Base-by-base conservation (phyloP, 2,888 invertebrate genomes). In the Tinea semifulvella region DNA sequence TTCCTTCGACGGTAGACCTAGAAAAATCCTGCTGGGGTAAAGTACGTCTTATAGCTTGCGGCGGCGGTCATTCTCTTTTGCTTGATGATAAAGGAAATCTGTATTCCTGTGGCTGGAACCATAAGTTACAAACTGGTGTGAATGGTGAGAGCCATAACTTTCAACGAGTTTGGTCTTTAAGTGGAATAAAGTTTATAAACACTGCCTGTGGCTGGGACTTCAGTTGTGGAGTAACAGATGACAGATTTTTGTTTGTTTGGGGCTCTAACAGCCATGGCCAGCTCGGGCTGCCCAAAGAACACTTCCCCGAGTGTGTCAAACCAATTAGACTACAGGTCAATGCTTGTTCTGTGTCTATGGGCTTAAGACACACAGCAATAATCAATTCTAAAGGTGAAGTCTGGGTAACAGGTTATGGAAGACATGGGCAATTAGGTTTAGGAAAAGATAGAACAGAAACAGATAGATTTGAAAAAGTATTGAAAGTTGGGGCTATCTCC, bases 181-280 rank as follows among this genome's bases (percentile, higher is more conserved):
- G 83, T 57, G 82, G 68, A 58, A 75, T 65, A 60, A 80, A 54
- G 47, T 84, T 91, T 49, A 79, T 77, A 44, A 84, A 85, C 51
- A 76, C 92, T 47, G 84, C 86, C 25, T 89, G 90, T 54, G 92
- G 92, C n/a, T 92, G 92, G 92, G 91, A 92, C 59, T 88, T 88
- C 51, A 91, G 90, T 46, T 88, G 89, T 52, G 92, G 88, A 31
- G 81, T 92, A 14, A 86, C 90, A 17, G 82, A 85, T 56, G 84
- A 86, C 50, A 85, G 88, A 40, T 82, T 85, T 45, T 65, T 94
- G 1, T 89, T 88, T 69, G 88, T 89, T 2, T 94, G 94, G 94
- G 94, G 95, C 3, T 90, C 91, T 16, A 93, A 93, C 64, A 80
- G 82, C 48, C 88, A 87, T 61, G 90, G 91, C 14, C 92, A 93